A percentile compares a stretch with the other conserved stretches of the same genome.
These are phyloP conservation scores for Pseudopleuronectes americanus DNA, from an alignment of 2,797 vertebrate genomes.

Conservation along the genomic window DNA sequence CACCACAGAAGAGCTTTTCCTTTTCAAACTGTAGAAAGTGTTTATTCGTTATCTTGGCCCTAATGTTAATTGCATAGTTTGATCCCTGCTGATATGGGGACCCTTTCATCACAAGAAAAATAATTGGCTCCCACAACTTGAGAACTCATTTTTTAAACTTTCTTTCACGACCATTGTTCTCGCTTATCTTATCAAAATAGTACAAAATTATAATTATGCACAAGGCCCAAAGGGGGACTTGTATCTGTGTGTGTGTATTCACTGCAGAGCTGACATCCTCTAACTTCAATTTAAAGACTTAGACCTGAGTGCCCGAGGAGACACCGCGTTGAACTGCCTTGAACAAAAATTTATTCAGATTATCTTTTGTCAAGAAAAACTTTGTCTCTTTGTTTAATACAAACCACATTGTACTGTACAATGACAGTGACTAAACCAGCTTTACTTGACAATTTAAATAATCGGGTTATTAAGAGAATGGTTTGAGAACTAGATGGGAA, in stretches of 20 bases:
- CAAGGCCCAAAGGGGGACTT: slow-evolving; percentile 60
- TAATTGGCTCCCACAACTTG: slow-evolving; percentile 65
- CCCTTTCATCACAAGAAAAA: slow-evolving; percentile 69
- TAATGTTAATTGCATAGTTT: slow-evolving; percentile 75
- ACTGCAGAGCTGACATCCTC: slow-evolving; percentile 36
- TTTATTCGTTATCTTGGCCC: slow-evolving; percentile 63
- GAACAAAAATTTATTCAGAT: slow-evolving; percentile 5
- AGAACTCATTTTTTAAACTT: slow-evolving; percentile 46
- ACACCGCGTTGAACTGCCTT: background rate
- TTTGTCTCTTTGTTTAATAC: slow-evolving; percentile 4
- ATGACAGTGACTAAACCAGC: background rate
- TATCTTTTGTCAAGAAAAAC: background rate
- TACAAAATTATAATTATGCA: slow-evolving; percentile 69
- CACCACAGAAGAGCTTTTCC: slow-evolving; percentile 40
- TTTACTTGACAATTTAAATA: background rate
- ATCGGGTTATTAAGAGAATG: background rate
- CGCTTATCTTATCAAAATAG: slow-evolving; percentile 68
- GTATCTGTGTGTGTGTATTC: slow-evolving; percentile 47
- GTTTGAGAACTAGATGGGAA: background rate
- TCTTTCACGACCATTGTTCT: slow-evolving; percentile 60
- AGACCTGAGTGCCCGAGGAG: slow-evolving; percentile 14
- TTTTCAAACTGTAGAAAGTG: slow-evolving; percentile 45
- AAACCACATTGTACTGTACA: background rate
- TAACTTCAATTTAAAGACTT: slow-evolving; percentile 41
- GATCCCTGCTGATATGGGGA: slow-evolving; percentile 70